Percentiles rank a stretch among this genome's conserved stretches.
Conservation (phyloP, 2,888 invertebrate species). For the Therioaphis trifolii region DNA sequence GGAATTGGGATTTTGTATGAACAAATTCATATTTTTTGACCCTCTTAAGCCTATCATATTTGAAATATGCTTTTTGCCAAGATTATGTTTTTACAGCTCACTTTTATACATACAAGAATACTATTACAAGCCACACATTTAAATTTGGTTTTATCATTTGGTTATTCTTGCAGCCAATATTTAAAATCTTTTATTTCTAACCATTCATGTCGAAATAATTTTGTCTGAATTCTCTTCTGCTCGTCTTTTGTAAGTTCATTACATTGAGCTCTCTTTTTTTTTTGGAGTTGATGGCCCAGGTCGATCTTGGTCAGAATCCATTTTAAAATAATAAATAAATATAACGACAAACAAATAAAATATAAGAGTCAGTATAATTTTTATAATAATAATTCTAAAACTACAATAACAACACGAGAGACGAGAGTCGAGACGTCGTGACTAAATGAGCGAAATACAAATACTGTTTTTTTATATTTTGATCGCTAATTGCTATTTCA, state of each 20-base stretch:
- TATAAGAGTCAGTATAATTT: too few relatives aligned
- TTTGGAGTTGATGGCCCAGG: neutral
- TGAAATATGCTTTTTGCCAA: neutral
- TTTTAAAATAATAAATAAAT: neutral
- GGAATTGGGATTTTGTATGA: neutral
- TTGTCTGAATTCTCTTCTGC: neutral
- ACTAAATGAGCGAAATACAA: too few relatives aligned
- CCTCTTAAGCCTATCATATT: neutral
- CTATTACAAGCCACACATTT: neutral
- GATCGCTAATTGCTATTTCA: too few relatives aligned
- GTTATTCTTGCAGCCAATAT: neutral
- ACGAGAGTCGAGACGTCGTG: too few relatives aligned
- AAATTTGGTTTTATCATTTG: neutral
- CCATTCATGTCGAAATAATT: neutral
- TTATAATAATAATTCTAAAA: too few relatives aligned
- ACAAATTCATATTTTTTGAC: neutral
- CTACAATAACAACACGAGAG: too few relatives aligned
- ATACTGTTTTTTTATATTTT: too few relatives aligned
- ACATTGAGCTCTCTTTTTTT: neutral
- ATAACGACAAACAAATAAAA: too few relatives aligned
- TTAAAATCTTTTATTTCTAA: neutral
- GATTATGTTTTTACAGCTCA: neutral
- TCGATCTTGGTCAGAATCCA: constrained; percentile 1
- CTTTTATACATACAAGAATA: neutral
- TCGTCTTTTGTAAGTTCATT: neutral